Conservation (phyloP, 2,888 invertebrate genomes). For the Corbicula japonica region DNA sequence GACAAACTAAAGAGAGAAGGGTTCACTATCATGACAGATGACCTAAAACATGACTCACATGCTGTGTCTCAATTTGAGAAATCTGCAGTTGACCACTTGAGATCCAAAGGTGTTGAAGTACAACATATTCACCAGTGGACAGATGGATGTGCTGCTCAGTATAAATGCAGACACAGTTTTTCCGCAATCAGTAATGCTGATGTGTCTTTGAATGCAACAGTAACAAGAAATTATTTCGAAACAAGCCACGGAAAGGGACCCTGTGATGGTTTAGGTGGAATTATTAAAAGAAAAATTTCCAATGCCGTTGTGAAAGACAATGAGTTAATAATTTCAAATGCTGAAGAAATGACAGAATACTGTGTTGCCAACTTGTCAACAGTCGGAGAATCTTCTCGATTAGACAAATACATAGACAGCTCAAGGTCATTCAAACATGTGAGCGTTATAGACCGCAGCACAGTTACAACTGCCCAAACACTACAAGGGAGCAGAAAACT, state of each 20-base stretch:
- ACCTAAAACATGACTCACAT: constrained; percentile 22
- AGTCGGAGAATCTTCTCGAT: neutral
- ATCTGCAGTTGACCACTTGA: constrained; percentile 11
- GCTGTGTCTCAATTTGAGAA: constrained; percentile 20
- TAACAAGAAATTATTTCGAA: constrained; percentile 9
- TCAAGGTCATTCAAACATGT: neutral
- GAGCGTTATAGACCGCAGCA: neutral
- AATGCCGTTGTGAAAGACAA: constrained; percentile 3
- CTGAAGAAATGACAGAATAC: neutral
- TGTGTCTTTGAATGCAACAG: neutral
- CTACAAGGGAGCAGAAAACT: neutral
- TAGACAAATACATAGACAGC: neutral
- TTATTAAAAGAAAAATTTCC: constrained; percentile 5
- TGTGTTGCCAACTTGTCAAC: neutral
- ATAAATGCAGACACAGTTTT: constrained; percentile 20
- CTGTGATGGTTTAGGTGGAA: constrained; percentile 20
- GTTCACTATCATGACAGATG: constrained; percentile 24
- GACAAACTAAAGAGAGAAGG: constrained; percentile 10
- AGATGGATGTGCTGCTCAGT: constrained; percentile 21
- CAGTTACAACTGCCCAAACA: neutral
- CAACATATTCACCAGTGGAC: constrained; percentile 7
- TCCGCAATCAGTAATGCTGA: constrained; percentile 5
- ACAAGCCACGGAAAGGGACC: constrained; percentile 23
- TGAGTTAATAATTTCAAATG: neutral
- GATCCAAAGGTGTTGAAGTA: constrained; percentile 7